These are phyloP conservation scores for Stigmatopora nigra DNA, from an alignment of 2,113 vertebrate species.

Conservation along the genomic window DNA sequence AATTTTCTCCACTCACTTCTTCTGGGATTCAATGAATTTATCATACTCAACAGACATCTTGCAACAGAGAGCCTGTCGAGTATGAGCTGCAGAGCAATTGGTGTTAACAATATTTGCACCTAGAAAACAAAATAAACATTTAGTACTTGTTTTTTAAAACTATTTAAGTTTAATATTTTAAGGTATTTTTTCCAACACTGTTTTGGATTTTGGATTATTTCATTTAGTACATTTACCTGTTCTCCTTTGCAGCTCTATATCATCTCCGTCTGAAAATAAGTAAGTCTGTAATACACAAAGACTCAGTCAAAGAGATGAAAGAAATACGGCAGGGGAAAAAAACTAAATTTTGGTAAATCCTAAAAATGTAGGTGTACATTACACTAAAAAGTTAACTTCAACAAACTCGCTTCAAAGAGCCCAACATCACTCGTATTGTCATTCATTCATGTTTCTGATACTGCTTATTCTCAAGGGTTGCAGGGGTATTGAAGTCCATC, in stretches of 20 bases:
- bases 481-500: too few relatives aligned
- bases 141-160: too few relatives aligned
- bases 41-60: constrained; percentile 99
- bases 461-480: too few relatives aligned
- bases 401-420: too few relatives aligned
- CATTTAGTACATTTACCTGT: constrained; percentile 64
- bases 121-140: constrained; percentile 36
- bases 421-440: too few relatives aligned
- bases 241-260: constrained; percentile 76
- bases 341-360: too few relatives aligned
- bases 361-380: too few relatives aligned
- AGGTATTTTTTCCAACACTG: neutral
- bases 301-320: neutral
- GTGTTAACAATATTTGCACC: constrained; percentile 88
- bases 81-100: constrained; percentile 91
- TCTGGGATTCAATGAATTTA: constrained; percentile 91
- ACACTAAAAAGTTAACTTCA: too few relatives aligned
- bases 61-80: constrained; percentile 92
- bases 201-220: neutral
- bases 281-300: constrained; percentile 74
- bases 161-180: neutral
- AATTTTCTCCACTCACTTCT: constrained; percentile 75
- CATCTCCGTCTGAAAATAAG: constrained; percentile 93
- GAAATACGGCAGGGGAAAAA: too few relatives aligned
- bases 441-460: too few relatives aligned